These are phyloP conservation scores for Drosophila colorata DNA, from an alignment of 2,888 invertebrate genomes.

Conservation along the genomic window DNA sequence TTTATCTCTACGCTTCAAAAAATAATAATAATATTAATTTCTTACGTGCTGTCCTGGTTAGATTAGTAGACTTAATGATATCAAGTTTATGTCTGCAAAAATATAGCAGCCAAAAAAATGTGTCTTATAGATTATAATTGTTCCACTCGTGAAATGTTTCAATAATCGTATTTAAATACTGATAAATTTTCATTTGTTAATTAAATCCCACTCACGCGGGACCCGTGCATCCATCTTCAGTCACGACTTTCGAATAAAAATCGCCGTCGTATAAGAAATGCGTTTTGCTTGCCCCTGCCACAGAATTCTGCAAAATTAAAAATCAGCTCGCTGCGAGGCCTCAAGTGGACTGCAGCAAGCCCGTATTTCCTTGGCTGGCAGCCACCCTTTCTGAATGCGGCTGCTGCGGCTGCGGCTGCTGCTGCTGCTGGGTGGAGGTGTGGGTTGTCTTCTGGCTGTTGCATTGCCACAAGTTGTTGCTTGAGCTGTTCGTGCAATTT, in stretches of 20 bases:
- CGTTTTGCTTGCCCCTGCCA: conserved; percentile 49
- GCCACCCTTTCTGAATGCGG: conserved; percentile 49
- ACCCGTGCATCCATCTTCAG: conserved; percentile 17
- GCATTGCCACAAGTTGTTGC: conserved; percentile 71
- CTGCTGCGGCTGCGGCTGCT: no score
- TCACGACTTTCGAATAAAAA: conserved; percentile 20
- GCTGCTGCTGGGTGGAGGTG: conserved; percentile 19
- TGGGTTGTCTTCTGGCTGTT: conserved; percentile 69
- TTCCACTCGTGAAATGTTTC: no score
- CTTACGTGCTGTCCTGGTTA: no score
- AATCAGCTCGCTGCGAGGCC: conserved; percentile 39
- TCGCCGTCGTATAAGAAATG: conserved; percentile 50
- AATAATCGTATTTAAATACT: no score
- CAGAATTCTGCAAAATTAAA: conserved; percentile 57
- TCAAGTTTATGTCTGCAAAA: no score
- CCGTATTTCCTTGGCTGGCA: conserved; percentile 56
- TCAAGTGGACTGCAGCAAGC: conserved; percentile 65
- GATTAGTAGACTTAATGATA: no score
- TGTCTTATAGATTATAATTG: no score
- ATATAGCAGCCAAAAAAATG: no score
- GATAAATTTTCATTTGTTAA: neutral
- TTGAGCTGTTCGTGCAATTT: conserved; percentile 59
- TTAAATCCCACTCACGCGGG: neutral
- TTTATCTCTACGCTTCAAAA: no score
- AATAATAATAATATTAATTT: no score